Conservation (phyloP, 1,140 invertebrate genomes). For the Neodiprion pinetum region DNA sequence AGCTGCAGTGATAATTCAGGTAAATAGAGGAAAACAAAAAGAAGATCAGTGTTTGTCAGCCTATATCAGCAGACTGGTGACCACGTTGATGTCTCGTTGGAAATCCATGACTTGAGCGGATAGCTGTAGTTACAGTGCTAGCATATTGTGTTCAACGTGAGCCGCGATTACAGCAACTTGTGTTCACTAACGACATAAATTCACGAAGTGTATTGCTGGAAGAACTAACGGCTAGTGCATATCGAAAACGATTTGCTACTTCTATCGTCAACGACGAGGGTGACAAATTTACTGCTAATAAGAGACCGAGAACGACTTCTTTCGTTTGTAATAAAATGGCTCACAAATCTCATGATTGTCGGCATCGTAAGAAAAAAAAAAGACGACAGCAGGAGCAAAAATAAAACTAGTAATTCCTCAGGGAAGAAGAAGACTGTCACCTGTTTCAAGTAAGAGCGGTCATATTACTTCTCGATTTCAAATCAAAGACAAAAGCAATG, state of each 20-base stretch:
- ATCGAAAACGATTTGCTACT: background rate
- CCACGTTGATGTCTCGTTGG: slow-evolving; percentile 9
- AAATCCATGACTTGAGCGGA: slow-evolving; percentile 17
- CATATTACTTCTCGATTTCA: slow-evolving; percentile 15
- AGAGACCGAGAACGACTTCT: background rate
- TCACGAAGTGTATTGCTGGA: slow-evolving; percentile 19
- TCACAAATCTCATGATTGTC: background rate
- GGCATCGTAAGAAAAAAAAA: background rate
- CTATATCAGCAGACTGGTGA: slow-evolving; percentile 13
- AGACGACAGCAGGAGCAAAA: background rate
- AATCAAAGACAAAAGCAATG: background rate
- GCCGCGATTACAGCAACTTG: slow-evolving; percentile 15
- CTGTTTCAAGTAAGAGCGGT: background rate
- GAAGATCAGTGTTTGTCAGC: slow-evolving; percentile 10
- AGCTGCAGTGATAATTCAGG: slow-evolving; percentile 19
- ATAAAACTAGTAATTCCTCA: background rate
- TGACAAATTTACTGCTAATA: background rate
- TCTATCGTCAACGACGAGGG: too few species aligned
- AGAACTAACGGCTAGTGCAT: slow-evolving; percentile 18
- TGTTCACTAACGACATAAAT: slow-evolving; percentile 21
- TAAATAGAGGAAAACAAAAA: slow-evolving; percentile 13
- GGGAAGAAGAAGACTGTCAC: background rate
- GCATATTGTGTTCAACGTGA: slow-evolving; percentile 25
- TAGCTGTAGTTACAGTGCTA: slow-evolving; percentile 23
- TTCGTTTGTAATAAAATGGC: slow-evolving; percentile 7